Conservation (phyloP, 2,113 vertebrate genomes). For the Trematomus loennbergii region DNA sequence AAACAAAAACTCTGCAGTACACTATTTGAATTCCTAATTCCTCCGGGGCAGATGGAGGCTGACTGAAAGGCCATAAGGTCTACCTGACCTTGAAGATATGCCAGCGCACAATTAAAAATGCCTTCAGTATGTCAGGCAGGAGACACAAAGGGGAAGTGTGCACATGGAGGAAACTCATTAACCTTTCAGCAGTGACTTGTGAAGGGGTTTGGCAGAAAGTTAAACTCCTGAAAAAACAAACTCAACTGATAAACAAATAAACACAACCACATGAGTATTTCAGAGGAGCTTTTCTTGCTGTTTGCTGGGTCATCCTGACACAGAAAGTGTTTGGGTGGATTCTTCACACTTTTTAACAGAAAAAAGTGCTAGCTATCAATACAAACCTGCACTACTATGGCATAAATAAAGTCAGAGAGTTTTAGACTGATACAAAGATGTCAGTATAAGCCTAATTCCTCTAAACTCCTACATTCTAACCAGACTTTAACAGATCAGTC, state of each 20-base stretch:
- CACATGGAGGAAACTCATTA: slow-evolving; percentile 54
- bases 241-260: background rate
- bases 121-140: slow-evolving; percentile 42
- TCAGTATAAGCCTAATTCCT: background rate
- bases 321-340: background rate
- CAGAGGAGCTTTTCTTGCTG: background rate
- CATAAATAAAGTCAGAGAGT: background rate
- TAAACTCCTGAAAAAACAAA: background rate
- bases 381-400: background rate
- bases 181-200: slow-evolving; percentile 48
- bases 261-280: background rate
- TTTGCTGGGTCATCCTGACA: background rate
- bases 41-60: slow-evolving; percentile 62
- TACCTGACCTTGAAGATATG: slow-evolving; percentile 66
- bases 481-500: slow-evolving; percentile 22
- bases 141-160: slow-evolving; percentile 43
- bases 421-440: background rate
- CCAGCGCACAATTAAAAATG: slow-evolving; percentile 53
- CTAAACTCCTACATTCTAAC: slow-evolving; percentile 13
- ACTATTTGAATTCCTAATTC: slow-evolving; percentile 45
- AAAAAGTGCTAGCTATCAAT: background rate
- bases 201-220: slow-evolving; percentile 48
- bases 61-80: slow-evolving; percentile 71
- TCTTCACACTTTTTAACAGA: background rate
- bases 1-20: slow-evolving; percentile 17